These are phyloP conservation scores for Myotis davidii DNA, from an alignment of 2,113 vertebrate species.

Conservation along the genomic window DNA sequence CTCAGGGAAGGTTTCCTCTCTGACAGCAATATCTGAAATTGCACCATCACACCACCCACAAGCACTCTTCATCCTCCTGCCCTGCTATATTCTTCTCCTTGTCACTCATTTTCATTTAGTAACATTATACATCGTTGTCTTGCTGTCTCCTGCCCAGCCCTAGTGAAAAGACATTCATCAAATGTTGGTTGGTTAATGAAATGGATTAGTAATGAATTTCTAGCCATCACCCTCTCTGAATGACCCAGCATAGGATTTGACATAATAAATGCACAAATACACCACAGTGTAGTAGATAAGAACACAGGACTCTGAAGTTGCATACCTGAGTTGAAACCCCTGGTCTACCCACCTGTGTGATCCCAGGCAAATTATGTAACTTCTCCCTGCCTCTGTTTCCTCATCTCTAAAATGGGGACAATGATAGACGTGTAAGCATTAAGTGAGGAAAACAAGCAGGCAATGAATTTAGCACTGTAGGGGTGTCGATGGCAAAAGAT, in stretches of 20 bases:
- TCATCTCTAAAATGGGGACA: constrained; percentile 14
- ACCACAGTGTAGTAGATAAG: background rate
- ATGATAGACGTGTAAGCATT: background rate
- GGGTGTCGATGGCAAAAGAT: background rate
- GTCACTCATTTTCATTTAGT: background rate
- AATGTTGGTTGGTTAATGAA: background rate
- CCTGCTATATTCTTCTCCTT: background rate
- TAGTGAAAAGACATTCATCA: background rate
- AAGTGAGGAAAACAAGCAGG: background rate
- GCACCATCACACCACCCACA: background rate
- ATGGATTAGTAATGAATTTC: background rate
- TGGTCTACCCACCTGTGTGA: background rate
- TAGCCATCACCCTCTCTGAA: background rate
- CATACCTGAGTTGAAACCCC: background rate
- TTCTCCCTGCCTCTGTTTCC: background rate
- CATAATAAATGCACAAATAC: background rate
- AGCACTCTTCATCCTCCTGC: background rate
- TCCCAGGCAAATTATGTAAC: background rate
- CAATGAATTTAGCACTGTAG: background rate
- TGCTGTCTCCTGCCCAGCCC: background rate
- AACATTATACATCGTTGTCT: background rate
- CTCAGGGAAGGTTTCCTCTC: background rate
- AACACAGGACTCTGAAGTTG: background rate
- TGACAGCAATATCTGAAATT: background rate
- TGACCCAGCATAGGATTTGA: background rate